phyloP scores from a whole-genome alignment of 1,140 invertebrate species.

The Cryptotermes secundus region DNA sequence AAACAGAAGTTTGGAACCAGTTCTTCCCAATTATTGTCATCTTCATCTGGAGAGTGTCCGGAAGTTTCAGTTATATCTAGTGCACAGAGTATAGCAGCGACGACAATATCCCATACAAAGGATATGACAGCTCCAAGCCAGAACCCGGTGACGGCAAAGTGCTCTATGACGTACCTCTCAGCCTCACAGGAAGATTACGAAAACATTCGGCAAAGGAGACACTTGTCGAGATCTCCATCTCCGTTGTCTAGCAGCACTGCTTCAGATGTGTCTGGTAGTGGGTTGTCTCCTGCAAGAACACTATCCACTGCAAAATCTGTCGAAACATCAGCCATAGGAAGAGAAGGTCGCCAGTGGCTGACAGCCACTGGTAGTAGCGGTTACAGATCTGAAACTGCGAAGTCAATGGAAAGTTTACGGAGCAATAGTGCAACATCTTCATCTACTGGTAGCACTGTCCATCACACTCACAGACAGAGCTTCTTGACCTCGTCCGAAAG shows the following conservation, averaged over 20 bases:
- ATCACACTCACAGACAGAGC: conserved; percentile 48
- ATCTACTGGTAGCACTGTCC: conserved; percentile 45
- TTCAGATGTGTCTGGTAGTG: not conserved
- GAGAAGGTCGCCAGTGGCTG: conserved; percentile 53
- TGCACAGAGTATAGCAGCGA: not conserved
- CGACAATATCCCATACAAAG: not conserved
- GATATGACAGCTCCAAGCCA: not conserved
- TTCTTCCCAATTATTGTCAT: not conserved
- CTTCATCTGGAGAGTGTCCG: not conserved
- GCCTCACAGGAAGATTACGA: conserved; percentile 31
- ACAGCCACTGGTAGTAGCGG: conserved; percentile 46
- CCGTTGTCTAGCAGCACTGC: not conserved
- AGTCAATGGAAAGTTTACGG: conserved; percentile 64
- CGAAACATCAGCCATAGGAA: conserved; percentile 20
- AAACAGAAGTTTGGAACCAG: not conserved
- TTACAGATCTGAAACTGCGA: conserved; percentile 55
- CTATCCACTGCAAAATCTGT: not conserved
- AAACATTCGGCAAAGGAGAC: not conserved
- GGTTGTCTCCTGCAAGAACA: conserved; percentile 11
- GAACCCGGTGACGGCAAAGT: not conserved
- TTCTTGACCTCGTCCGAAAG: conserved; percentile 63
- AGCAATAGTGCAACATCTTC: conserved; percentile 51
- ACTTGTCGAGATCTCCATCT: conserved; percentile 16
- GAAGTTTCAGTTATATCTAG: not conserved
- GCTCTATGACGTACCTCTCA: not conserved